Conservation (phyloP, 2,113 vertebrate species). For the Megalops atlanticus region DNA sequence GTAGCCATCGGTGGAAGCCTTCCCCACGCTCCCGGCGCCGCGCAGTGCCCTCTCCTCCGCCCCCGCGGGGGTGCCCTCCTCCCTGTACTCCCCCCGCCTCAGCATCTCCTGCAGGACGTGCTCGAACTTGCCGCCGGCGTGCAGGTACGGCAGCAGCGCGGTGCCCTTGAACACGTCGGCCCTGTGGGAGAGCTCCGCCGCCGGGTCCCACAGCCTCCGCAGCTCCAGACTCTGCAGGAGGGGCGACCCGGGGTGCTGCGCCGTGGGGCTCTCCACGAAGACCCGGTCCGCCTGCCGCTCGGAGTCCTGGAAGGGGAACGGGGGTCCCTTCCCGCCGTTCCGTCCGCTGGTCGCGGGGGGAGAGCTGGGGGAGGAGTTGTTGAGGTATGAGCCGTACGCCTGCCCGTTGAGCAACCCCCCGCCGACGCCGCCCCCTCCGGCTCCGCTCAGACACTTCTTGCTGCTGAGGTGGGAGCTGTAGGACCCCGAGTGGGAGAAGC, state of each 20-base stretch:
- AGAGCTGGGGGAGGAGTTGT: conserved; percentile 59
- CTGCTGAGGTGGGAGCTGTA: conserved; percentile 83
- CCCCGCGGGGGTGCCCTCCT: conserved; percentile 32
- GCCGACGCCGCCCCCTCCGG: conserved; percentile 46
- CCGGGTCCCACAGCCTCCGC: conserved; percentile 59
- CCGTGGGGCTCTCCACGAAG: conserved; percentile 46
- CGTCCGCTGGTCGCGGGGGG: conserved; percentile 57
- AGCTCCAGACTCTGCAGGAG: conserved; percentile 37
- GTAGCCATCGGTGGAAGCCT: conserved; percentile 1
- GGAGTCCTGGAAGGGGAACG: conserved; percentile 43
- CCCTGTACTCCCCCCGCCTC: conserved; percentile 51
- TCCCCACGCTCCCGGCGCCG: conserved; percentile 33
- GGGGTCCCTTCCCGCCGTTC: conserved; percentile 56
- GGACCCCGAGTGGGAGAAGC: conserved; percentile 81
- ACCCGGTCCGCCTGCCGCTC: conserved; percentile 37
- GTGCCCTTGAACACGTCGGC: conserved; percentile 61
- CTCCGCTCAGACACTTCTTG: conserved; percentile 73
- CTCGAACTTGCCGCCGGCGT: conserved; percentile 67
- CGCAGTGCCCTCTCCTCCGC: conserved; percentile 13
- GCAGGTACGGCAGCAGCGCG: conserved; percentile 62
- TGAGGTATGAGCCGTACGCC: conserved; percentile 51
- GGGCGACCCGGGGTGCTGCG: conserved; percentile 36
- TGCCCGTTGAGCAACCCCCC: conserved; percentile 58
- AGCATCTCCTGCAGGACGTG: conserved; percentile 73
- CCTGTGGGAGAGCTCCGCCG: conserved; percentile 52